A percentile compares a stretch with the other conserved stretches of the same genome.
phyloP scores from a whole-genome alignment of 2,797 vertebrate species.

The Pseudomugil gertrudae region DNA sequence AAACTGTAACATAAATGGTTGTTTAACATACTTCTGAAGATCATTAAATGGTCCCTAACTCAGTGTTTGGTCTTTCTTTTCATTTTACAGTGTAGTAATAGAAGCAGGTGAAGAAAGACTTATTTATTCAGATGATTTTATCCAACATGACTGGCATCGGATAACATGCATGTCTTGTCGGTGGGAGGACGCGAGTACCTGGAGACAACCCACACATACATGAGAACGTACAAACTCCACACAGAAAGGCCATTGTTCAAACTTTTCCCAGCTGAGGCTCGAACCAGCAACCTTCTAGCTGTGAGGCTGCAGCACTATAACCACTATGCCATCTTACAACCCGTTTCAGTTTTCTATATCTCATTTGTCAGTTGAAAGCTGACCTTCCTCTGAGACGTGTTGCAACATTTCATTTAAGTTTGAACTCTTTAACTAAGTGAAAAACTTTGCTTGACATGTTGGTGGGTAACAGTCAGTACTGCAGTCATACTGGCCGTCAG shows the following conservation, averaged over 20 bases:
- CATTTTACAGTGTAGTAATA: not conserved
- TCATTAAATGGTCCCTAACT: slow-evolving; percentile 87
- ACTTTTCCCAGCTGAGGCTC: too few species aligned
- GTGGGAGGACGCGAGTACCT: too few species aligned
- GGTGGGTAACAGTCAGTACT: slow-evolving; percentile 2
- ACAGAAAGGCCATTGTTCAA: too few species aligned
- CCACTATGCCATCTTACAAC: too few species aligned
- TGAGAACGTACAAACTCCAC: too few species aligned
- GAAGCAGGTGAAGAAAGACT: not conserved
- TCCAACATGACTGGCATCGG: too few species aligned
- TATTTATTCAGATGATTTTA: too few species aligned
- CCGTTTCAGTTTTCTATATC: too few species aligned
- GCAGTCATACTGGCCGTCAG: slow-evolving; percentile 54
- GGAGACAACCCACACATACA: too few species aligned
- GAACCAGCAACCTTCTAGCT: too few species aligned
- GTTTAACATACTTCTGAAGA: slow-evolving; percentile 85
- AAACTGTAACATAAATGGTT: slow-evolving; percentile 88
- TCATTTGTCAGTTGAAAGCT: not conserved
- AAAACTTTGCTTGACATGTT: not conserved
- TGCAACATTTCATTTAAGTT: not conserved
- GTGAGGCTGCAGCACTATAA: too few species aligned
- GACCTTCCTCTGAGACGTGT: not conserved
- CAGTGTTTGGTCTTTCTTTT: slow-evolving; percentile 53
- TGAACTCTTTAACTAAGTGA: not conserved
- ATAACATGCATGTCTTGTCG: too few species aligned